Evolutionary conservation across 2,797 vertebrate species (phyloP).

Genomic region (Anguilla megastoma): DNA sequence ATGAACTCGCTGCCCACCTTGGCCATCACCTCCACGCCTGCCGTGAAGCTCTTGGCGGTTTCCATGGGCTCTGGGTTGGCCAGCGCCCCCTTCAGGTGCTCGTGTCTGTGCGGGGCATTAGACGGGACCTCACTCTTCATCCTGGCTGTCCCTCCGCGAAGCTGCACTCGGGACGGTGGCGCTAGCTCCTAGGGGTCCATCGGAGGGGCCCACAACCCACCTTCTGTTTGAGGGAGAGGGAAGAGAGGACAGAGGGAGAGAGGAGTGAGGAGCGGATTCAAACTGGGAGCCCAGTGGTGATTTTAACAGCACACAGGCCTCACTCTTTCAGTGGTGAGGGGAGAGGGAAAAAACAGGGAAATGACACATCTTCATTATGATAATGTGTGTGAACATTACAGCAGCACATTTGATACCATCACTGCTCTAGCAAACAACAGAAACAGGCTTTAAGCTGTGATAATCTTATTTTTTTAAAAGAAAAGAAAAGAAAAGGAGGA

Average conservation of each 20-base stretch:
- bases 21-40: slow-evolving; percentile 91
- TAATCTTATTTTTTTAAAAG: background rate
- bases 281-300: background rate
- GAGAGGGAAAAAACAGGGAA: background rate
- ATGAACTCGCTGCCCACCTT: slow-evolving; percentile 92
- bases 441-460: background rate
- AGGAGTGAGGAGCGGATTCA: background rate
- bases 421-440: background rate
- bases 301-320: background rate
- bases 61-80: slow-evolving; percentile 89
- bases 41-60: slow-evolving; percentile 85
- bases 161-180: slow-evolving; percentile 41
- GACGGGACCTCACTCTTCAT: slow-evolving; percentile 98
- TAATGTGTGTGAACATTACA: background rate
- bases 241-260: background rate
- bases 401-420: background rate
- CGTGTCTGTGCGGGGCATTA: slow-evolving; percentile 88
- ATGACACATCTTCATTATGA: background rate
- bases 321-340: background rate
- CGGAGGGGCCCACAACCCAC: slow-evolving; percentile 71
- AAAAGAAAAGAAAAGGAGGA: background rate
- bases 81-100: slow-evolving; percentile 93
- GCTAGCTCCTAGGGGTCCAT: slow-evolving; percentile 76
- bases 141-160: slow-evolving; percentile 74
- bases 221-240: slow-evolving; percentile 41